Evolutionary conservation across 2,797 vertebrate species (phyloP), one percentile per base, ranked within the genome.

Genomic region (Sylvilagus floridanus): DNA sequence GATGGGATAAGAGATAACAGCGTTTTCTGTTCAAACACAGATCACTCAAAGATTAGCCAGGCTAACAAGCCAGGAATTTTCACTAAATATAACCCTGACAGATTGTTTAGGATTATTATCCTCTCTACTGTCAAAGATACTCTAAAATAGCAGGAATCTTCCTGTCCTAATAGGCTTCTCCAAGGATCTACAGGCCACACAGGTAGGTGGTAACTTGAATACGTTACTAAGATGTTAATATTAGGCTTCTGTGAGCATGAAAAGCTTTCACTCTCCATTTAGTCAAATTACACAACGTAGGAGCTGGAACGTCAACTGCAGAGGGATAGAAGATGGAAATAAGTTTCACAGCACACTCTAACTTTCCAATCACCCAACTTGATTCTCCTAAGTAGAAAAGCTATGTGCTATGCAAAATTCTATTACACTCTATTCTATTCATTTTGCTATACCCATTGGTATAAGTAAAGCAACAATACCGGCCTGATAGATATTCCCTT

Each of bases 31-130:
- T 97, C 96, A 98, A 96, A 97, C 88, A 96, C 62, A 96, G 97
- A 96, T 94, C 97, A 97, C 97, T 97, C 82, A 97, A 81, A 97
- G 97, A 97, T 97, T 96, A 97, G 57, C 90, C 79, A 10, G 11
- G 79, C 95, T 97, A 96, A 95, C 69, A 83, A 94, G 84, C 62
- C 52, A 94, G 90, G 86, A 95, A 96, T 95, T 96, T 30, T 91
- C 0, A 5, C 76, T 95, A 93, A 93, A 88, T 35, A 50, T 97
- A 94, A 97, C 90, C 84, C 85, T 95, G 93, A 96, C 47, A 96
- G 84, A 96, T 90, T 94, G 92, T 95, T 98, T 96, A 97, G 97
- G 63, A 97, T 90, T 17, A 84, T 96, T 94, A 90, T 88, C 0
- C 68, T 95, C 75, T 88, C 88, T 47, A 42, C 83, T 84, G 85